Evolutionary conservation across 2,888 invertebrate genomes (phyloP), one percentile per base, ranked within the genome.

Genomic region (Seira ritae): DNA sequence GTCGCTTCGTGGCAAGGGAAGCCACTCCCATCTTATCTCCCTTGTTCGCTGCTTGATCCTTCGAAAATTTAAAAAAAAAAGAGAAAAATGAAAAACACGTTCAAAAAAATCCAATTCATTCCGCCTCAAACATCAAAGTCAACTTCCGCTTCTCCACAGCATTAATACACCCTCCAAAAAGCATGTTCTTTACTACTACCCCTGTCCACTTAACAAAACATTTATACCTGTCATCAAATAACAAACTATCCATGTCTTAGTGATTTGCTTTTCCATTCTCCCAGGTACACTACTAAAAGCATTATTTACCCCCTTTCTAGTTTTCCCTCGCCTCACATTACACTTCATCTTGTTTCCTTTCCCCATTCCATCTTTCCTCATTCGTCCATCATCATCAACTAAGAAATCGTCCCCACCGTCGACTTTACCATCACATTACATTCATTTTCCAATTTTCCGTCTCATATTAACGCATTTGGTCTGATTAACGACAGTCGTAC

Each of bases 1-100:
- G 84, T 71, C 89, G 77, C 82, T 89, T 89, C 46, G 89, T 86
- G 65, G 85, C 86, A 10, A 87, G 81, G 62, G 87, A 87, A n/a
- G 89, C 89, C 17, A 89, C 89, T 37, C 89, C 89, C 89, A 89
- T 89, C 24, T 46, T 76, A 55, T 46, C 70, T 55, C 31, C 62
- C 20, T 66, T 46, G 24, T 10, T 74, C 62, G 42, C 62, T 77
- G 80, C 80, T 71, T 72, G 62, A 82, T 84, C 77, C 85, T 86
- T 74, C 55, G 70, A 69, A 79, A 69, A 66, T 8, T 72, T 20
- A 78, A 68, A 80, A 19, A 75, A 37, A 79, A 78, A 77, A 69
- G 31, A 71, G 65, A 3, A 42, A 50, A 15, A 50, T 19, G 17
- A 71, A 46, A 46, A 46, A 46, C 6, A 22, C 4, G 15, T 37